A percentile compares a stretch with the other conserved stretches of the same genome.
Evolutionary conservation across 2,888 invertebrate species (phyloP).

Genomic region (Ormyrus pomaceus): DNA sequence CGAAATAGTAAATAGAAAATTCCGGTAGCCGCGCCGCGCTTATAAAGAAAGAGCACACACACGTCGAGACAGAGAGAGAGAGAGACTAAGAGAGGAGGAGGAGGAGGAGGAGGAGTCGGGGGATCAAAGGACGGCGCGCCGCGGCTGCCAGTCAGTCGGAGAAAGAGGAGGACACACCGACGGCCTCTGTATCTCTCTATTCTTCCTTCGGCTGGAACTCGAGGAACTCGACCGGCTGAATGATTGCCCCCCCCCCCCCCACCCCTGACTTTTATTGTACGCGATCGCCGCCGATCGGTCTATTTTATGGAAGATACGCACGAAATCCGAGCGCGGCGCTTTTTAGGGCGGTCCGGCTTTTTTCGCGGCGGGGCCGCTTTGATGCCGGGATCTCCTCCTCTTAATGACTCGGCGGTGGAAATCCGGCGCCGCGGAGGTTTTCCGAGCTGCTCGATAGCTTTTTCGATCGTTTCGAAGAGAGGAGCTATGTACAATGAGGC

Average conservation of each 20-base stretch:
- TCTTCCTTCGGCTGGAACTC: constrained; percentile 24
- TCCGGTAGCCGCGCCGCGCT: constrained; percentile 60
- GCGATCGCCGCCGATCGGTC: constrained; percentile 7
- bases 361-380: constrained; percentile 39
- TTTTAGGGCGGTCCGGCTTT: neutral
- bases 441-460: neutral
- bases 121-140: constrained; percentile 58
- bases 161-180: neutral
- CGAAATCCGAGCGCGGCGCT: constrained; percentile 27
- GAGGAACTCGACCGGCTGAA: constrained; percentile 25
- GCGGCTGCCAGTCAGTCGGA: constrained; percentile 13
- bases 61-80: constrained; percentile 7
- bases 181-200: constrained; percentile 46
- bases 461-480: too few species aligned
- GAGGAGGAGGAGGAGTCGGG: constrained; percentile 35
- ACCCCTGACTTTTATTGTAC: constrained; percentile 52
- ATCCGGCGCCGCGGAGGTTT: constrained; percentile 3
- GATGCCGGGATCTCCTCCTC: constrained; percentile 17
- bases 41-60: neutral
- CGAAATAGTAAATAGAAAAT: constrained; percentile 66
- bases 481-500: too few species aligned
- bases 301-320: constrained; percentile 50
- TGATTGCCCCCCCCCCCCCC: constrained; percentile 23
- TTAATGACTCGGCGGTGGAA: neutral
- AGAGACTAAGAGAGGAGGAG: neutral